These are phyloP conservation scores for Zaprionus camerounensis DNA, from an alignment of 1,140 invertebrate species.

Conservation along the genomic window DNA sequence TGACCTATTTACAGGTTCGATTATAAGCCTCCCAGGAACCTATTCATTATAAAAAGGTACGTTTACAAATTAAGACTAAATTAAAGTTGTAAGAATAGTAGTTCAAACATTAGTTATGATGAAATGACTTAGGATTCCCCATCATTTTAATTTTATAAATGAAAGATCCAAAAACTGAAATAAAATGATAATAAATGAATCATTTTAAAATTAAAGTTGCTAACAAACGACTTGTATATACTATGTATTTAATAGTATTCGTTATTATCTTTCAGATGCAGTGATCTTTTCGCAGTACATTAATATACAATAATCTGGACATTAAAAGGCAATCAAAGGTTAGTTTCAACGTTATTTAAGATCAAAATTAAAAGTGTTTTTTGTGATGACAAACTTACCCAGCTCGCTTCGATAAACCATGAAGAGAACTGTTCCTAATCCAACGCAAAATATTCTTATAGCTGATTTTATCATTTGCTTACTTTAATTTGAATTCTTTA, in stretches of 20 bases:
- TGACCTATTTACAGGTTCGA: too few relatives aligned
- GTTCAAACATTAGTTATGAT: not conserved
- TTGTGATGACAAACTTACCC: conserved; percentile 70
- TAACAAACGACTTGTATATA: too few relatives aligned
- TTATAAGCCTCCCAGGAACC: too few relatives aligned
- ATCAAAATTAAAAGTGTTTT: not conserved
- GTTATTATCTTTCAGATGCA: too few relatives aligned
- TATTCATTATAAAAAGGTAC: not conserved
- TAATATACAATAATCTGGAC: too few relatives aligned
- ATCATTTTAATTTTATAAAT: not conserved
- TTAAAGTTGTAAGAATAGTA: too few relatives aligned
- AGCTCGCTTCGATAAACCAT: conserved; percentile 72
- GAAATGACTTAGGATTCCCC: not conserved
- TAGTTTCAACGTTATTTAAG: not conserved
- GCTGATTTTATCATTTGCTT: not conserved
- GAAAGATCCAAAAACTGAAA: not conserved
- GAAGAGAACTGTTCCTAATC: conserved; percentile 73
- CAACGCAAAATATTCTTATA: conserved; percentile 47
- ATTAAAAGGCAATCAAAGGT: not conserved
- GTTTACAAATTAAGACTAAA: not conserved
- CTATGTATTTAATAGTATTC: not conserved
- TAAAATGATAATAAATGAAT: too few relatives aligned
- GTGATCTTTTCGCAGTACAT: too few relatives aligned
- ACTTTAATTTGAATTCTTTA: not conserved
- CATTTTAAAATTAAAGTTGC: not conserved